Evolutionary conservation across 2,797 vertebrate genomes (phyloP).

Genomic region (Anas flavirostris): DNA sequence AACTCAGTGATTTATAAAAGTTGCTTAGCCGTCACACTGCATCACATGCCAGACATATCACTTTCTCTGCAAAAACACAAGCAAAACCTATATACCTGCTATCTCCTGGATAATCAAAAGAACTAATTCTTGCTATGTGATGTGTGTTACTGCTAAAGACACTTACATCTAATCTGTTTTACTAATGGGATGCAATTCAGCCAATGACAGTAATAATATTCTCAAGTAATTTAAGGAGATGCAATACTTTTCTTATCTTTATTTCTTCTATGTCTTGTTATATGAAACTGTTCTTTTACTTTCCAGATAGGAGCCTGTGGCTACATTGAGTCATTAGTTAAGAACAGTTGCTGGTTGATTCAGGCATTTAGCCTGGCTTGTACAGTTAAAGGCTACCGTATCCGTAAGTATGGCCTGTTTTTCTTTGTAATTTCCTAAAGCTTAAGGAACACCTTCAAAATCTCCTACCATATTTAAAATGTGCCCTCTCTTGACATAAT

Average conservation of each 20-base stretch:
- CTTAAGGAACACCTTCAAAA: neutral
- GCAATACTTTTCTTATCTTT: neutral
- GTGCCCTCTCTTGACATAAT: neutral
- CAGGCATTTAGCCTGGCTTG: constrained; percentile 94
- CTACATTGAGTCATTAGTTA: constrained; percentile 86
- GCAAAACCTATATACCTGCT: neutral
- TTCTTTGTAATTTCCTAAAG: neutral
- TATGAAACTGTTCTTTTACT: constrained; percentile 11
- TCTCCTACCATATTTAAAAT: neutral
- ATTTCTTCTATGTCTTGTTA: neutral
- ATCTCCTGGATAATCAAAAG: neutral
- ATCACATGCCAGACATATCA: neutral
- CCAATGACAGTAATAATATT: neutral
- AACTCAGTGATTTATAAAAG: neutral
- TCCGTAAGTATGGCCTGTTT: constrained; percentile 78
- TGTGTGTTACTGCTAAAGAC: neutral
- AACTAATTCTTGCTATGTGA: neutral
- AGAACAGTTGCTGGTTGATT: constrained; percentile 92
- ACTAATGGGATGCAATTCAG: neutral
- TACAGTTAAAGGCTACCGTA: constrained; percentile 93
- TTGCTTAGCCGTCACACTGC: neutral
- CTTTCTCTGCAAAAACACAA: neutral
- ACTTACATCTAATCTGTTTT: neutral
- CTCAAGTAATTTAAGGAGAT: neutral
- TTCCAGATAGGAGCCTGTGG: constrained; percentile 95